These are phyloP conservation scores for Dorcus parallelipipedus DNA, from an alignment of 2,888 invertebrate species.

Conservation along the genomic window DNA sequence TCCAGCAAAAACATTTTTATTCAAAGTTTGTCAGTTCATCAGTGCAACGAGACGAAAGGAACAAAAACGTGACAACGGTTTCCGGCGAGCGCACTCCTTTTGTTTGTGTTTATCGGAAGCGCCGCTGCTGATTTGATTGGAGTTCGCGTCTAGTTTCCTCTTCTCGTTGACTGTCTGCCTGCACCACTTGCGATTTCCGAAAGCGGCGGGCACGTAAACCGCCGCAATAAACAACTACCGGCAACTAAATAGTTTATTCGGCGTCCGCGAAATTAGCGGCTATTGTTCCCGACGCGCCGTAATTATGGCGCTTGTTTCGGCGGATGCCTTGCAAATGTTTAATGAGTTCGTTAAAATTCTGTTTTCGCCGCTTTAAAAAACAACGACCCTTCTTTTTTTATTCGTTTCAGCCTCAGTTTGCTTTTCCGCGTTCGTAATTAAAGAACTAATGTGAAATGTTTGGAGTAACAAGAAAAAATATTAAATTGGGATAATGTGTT, in stretches of 20 bases:
- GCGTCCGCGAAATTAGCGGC: constrained; percentile 2
- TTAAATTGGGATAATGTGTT: too few relatives aligned
- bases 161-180: constrained; percentile 8
- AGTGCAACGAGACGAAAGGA: constrained; percentile 10
- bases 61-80: constrained; percentile 14
- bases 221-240: not conserved
- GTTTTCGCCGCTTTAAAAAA: too few relatives aligned
- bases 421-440: too few relatives aligned
- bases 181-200: constrained; percentile 3
- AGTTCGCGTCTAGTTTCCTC: constrained; percentile 9
- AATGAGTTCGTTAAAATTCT: not conserved
- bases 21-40: constrained; percentile 10
- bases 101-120: constrained; percentile 15
- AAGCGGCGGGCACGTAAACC: not conserved
- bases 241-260: not conserved
- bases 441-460: too few relatives aligned
- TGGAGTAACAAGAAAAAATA: too few relatives aligned
- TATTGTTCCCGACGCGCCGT: not conserved
- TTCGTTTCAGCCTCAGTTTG: too few relatives aligned
- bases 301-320: not conserved
- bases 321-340: not conserved
- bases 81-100: constrained; percentile 9
- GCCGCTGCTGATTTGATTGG: constrained; percentile 18
- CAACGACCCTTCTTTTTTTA: too few relatives aligned
- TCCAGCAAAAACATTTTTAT: constrained; percentile 3